Conservation (phyloP, 2,888 invertebrate genomes). For the Synanthedon vespiformis region DNA sequence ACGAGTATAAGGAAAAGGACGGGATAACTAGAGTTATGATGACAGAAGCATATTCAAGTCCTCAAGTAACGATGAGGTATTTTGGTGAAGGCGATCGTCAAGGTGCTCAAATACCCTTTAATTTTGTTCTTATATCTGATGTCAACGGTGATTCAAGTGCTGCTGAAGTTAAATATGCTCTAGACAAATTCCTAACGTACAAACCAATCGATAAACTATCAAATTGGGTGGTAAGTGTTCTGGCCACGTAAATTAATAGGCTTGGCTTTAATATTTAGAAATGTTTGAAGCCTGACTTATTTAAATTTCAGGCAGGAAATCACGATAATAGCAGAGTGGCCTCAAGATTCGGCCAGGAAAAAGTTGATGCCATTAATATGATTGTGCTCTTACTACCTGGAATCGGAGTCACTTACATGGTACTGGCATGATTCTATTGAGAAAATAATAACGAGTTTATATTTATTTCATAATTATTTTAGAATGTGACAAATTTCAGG, state of each 20-base stretch:
- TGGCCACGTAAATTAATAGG: background rate
- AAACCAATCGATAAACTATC: slow-evolving; percentile 72
- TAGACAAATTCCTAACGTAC: slow-evolving; percentile 74
- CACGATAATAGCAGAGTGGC: slow-evolving; percentile 81
- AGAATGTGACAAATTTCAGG: slow-evolving; percentile 39
- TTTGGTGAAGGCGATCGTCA: slow-evolving; percentile 69
- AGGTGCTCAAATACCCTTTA: slow-evolving; percentile 83
- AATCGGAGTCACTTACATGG: slow-evolving; percentile 86
- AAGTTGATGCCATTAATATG: slow-evolving; percentile 88
- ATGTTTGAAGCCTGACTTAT: background rate
- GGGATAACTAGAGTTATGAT: slow-evolving; percentile 74
- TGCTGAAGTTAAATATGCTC: slow-evolving; percentile 68
- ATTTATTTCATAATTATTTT: background rate
- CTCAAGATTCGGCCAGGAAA: slow-evolving; percentile 74
- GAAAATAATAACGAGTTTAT: background rate
- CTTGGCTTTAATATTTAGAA: background rate
- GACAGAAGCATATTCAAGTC: slow-evolving; percentile 79
- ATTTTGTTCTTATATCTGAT: slow-evolving; percentile 78
- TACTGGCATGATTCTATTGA: slow-evolving; percentile 16
- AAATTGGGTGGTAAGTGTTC: slow-evolving; percentile 81
- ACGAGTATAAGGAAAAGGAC: slow-evolving; percentile 63
- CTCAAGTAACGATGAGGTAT: slow-evolving; percentile 73
- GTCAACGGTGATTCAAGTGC: slow-evolving; percentile 71
- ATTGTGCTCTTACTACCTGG: slow-evolving; percentile 85
- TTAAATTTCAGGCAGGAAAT: slow-evolving; percentile 74